phyloP scores from a whole-genome alignment of 2,113 vertebrate genomes.

The Psophia crepitans region DNA sequence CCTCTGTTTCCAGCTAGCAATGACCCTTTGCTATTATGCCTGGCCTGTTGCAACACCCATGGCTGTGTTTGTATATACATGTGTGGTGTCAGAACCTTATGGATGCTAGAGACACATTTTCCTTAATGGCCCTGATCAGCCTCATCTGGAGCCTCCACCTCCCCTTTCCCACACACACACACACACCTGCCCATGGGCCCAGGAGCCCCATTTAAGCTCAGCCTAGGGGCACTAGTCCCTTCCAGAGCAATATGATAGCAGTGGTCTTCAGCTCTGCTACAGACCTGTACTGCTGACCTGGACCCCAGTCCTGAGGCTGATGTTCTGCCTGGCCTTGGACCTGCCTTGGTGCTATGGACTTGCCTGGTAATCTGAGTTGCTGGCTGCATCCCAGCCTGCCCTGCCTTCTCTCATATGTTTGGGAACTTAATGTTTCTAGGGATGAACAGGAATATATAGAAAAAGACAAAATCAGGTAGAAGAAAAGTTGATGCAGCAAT shows the following conservation, averaged over 20 bases:
- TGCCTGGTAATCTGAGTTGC: neutral
- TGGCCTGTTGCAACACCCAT: neutral
- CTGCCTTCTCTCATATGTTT: neutral
- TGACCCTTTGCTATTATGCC: neutral
- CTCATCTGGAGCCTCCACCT: neutral
- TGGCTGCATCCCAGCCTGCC: neutral
- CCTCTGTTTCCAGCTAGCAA: neutral
- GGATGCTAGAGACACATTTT: neutral
- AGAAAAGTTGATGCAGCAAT: neutral
- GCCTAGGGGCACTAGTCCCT: fast-evolving
- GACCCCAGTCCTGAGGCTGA: neutral
- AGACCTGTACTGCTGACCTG: neutral
- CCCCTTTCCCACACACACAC: no score
- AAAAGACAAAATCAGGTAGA: neutral
- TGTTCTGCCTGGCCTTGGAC: neutral
- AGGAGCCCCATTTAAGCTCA: neutral
- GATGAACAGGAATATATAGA: neutral
- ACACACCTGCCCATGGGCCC: neutral
- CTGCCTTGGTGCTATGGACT: neutral
- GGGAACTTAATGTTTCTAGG: neutral
- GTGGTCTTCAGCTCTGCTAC: neutral
- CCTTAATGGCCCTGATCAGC: neutral
- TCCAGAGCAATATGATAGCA: neutral
- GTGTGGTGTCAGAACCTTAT: neutral
- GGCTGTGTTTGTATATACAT: neutral